phyloP scores from a whole-genome alignment of 2,888 invertebrate species.

The Hirudinaria manillensis region DNA sequence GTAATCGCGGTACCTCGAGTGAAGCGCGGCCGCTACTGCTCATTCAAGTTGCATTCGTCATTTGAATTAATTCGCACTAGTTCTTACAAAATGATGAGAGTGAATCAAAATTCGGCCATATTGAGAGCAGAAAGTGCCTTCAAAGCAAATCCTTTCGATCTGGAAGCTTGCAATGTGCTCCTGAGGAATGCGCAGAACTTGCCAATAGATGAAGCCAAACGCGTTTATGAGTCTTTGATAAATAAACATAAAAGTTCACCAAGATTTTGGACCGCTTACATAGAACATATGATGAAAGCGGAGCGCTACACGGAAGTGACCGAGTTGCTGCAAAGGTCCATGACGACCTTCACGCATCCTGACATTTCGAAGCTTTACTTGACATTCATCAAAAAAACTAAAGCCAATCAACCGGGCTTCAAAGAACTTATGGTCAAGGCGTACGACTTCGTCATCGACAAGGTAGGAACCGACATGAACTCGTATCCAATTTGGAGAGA shows the following conservation, averaged over 20 bases:
- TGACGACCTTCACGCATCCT: slow-evolving; percentile 95
- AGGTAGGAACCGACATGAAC: slow-evolving; percentile 95
- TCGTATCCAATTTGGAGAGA: slow-evolving; percentile 96
- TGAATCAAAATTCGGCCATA: too few relatives aligned
- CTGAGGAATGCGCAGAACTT: slow-evolving; percentile 79
- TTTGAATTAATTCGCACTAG: too few relatives aligned
- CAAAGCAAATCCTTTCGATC: slow-evolving; percentile 69
- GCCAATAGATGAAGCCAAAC: slow-evolving; percentile 72
- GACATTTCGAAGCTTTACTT: slow-evolving; percentile 97
- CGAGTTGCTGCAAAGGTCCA: slow-evolving; percentile 90
- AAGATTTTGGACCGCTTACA: slow-evolving; percentile 93
- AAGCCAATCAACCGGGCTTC: slow-evolving; percentile 51
- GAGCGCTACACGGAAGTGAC: not conserved
- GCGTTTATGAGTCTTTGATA: slow-evolving; percentile 88
- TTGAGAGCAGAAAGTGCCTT: too few relatives aligned
- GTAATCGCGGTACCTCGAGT: too few relatives aligned
- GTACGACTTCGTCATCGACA: slow-evolving; percentile 96
- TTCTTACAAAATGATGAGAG: too few relatives aligned
- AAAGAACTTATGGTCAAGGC: slow-evolving; percentile 88
- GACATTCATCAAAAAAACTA: slow-evolving; percentile 92
- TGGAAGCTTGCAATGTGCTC: slow-evolving; percentile 94
- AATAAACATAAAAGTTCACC: slow-evolving; percentile 90
- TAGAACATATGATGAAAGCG: slow-evolving; percentile 52
- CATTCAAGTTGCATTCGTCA: too few relatives aligned
- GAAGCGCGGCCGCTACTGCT: too few relatives aligned